A percentile compares a stretch with the other conserved stretches of the same genome.
phyloP scores from a whole-genome alignment of 2,888 invertebrate genomes.

The Euclidia mi region DNA sequence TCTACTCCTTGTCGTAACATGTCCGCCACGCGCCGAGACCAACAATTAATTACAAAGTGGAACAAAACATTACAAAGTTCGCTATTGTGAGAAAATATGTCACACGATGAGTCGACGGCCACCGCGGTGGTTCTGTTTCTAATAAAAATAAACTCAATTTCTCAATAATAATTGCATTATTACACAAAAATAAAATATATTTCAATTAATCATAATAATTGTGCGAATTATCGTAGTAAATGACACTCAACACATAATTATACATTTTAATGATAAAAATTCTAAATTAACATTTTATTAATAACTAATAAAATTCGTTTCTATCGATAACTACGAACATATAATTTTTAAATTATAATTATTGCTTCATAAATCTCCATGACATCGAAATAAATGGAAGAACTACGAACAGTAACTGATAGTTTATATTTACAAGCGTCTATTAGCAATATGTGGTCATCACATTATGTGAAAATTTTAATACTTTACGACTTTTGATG shows the following conservation, averaged over 20 bases:
- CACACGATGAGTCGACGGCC: too few species aligned
- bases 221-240: constrained; percentile 69
- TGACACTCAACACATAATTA: constrained; percentile 66
- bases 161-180: constrained; percentile 40
- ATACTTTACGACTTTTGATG: too few species aligned
- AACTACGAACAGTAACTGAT: constrained; percentile 57
- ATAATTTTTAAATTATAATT: constrained; percentile 73
- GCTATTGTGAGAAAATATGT: constrained; percentile 20
- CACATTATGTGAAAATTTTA: constrained; percentile 9
- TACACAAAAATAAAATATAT: constrained; percentile 50
- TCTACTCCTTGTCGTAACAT: constrained; percentile 30
- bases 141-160: constrained; percentile 38
- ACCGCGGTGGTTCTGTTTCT: too few species aligned
- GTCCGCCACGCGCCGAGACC: constrained; percentile 26
- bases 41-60: constrained; percentile 13
- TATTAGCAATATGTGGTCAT: constrained; percentile 13
- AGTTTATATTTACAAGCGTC: constrained; percentile 51
- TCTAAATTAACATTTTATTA: constrained; percentile 56
- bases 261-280: constrained; percentile 59
- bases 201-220: constrained; percentile 62
- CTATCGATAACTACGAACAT: constrained; percentile 65
- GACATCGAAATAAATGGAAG: constrained; percentile 69
- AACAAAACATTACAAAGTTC: constrained; percentile 6
- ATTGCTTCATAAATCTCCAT: constrained; percentile 80
- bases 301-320: constrained; percentile 74